Conservation (phyloP, 2,888 invertebrate species). For the Tanypteryx hageni region DNA sequence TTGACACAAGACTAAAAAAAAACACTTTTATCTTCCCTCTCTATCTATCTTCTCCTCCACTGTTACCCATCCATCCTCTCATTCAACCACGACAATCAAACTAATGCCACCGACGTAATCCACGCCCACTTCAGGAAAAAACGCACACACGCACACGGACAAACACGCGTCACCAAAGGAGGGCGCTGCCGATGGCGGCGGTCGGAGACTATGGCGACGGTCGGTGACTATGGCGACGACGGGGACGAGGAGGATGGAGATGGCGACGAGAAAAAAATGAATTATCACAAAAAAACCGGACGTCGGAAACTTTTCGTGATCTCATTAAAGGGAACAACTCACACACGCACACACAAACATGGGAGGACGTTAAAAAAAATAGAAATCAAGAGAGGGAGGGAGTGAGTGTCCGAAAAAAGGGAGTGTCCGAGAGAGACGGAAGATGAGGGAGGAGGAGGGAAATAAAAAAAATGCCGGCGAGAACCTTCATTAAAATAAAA, state of each 20-base stretch:
- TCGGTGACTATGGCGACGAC: background rate
- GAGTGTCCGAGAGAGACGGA: slow-evolving; percentile 20
- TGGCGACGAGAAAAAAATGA: background rate
- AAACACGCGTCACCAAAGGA: too few relatives aligned
- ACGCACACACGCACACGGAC: too few relatives aligned
- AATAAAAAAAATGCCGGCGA: slow-evolving; percentile 3
- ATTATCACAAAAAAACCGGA: background rate
- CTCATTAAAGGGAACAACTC: slow-evolving; percentile 46
- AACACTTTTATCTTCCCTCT: too few relatives aligned
- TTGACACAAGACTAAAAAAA: too few relatives aligned
- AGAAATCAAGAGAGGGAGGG: background rate
- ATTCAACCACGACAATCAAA: slow-evolving; percentile 1
- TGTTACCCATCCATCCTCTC: background rate
- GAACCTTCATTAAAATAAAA: slow-evolving; percentile 41
- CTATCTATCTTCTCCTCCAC: too few relatives aligned
- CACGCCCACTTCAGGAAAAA: background rate
- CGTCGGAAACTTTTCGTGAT: slow-evolving; percentile 43
- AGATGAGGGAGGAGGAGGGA: background rate
- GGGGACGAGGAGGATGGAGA: background rate
- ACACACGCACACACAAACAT: background rate
- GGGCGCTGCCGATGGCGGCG: too few relatives aligned
- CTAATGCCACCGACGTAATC: background rate
- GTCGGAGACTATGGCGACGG: too few relatives aligned
- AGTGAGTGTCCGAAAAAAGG: slow-evolving; percentile 5
- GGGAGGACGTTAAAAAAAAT: background rate